These are phyloP conservation scores for Nomada fabriciana DNA, from an alignment of 2,888 invertebrate species.

Conservation along the genomic window DNA sequence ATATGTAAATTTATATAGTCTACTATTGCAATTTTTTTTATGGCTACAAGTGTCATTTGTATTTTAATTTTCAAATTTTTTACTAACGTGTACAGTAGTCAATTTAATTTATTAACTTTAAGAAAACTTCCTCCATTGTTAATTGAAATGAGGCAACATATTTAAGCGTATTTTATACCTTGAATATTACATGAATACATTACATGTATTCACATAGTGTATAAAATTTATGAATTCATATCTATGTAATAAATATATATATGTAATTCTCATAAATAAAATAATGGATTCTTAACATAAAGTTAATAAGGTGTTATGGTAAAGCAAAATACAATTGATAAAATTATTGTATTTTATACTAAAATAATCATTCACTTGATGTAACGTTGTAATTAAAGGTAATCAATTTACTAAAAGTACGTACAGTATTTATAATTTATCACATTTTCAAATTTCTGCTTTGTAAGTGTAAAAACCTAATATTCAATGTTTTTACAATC, in stretches of 20 bases:
- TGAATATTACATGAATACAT: constrained; percentile 17
- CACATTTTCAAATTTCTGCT: constrained; percentile 54
- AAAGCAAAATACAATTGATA: constrained; percentile 46
- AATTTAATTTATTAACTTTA: constrained; percentile 12
- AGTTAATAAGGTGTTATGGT: constrained; percentile 43
- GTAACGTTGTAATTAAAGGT: constrained; percentile 32
- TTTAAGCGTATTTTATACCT: constrained; percentile 3
- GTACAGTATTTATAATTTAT: constrained; percentile 55
- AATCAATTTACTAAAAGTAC: constrained; percentile 44
- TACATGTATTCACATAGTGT: constrained; percentile 1
- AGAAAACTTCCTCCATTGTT: neutral
- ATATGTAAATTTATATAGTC: constrained; percentile 39
- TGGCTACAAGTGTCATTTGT: constrained; percentile 15
- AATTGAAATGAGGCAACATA: constrained; percentile 1
- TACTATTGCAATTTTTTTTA: constrained; percentile 3
- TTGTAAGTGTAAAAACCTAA: constrained; percentile 29
- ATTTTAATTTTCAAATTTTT: constrained; percentile 17
- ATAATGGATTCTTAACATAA: constrained; percentile 29
- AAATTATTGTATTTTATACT: constrained; percentile 55
- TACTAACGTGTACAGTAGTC: constrained; percentile 19
- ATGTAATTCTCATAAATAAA: constrained; percentile 24
- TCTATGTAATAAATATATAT: constrained; percentile 9
- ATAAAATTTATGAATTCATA: constrained; percentile 16
- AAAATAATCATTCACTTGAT: constrained; percentile 36
- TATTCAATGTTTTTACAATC: constrained; percentile 33